Percentiles rank a stretch among this genome's conserved stretches.
Conservation (phyloP, 92 coral and sea anemone species). For the Umimayanthus chanpuru region DNA sequence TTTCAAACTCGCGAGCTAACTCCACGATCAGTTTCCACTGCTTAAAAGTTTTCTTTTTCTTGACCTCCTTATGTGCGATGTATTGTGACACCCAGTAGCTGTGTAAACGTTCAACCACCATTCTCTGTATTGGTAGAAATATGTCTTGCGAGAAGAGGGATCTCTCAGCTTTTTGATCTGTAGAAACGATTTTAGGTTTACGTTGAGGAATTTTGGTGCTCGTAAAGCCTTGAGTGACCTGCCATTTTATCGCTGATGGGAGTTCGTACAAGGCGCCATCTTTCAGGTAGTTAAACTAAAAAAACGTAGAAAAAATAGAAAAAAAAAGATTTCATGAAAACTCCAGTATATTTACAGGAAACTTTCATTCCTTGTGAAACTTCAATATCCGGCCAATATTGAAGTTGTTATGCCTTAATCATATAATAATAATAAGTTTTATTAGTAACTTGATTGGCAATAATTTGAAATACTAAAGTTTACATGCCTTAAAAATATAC, state of each 20-base stretch:
- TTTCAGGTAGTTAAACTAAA: constrained; percentile 66
- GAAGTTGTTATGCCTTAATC: too few relatives aligned
- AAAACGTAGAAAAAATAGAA: too few relatives aligned
- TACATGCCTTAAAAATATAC: too few relatives aligned
- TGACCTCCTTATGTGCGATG: constrained; percentile 64
- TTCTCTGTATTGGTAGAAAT: constrained; percentile 66
- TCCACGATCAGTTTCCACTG: constrained; percentile 44
- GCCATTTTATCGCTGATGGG: constrained; percentile 84
- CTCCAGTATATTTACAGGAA: too few relatives aligned
- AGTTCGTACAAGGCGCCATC: constrained; percentile 86
- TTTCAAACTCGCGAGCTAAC: neutral
- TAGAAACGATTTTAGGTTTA: constrained; percentile 30
- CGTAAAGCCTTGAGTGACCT: constrained; percentile 36
- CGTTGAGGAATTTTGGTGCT: constrained; percentile 1
- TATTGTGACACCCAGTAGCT: constrained; percentile 90
- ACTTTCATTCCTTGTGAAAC: too few relatives aligned
- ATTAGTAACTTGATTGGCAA: too few relatives aligned
- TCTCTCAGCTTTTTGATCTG: constrained; percentile 46
- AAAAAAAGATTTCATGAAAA: too few relatives aligned
- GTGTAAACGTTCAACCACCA: constrained; percentile 69
- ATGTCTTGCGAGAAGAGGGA: constrained; percentile 82
- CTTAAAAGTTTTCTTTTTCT: constrained; percentile 12
- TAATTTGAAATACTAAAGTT: too few relatives aligned
- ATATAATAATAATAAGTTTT: too few relatives aligned
- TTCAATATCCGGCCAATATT: too few relatives aligned